Evolutionary conservation across 92 coral and sea anemone species (phyloP).

Genomic region (Porites evermanni): DNA sequence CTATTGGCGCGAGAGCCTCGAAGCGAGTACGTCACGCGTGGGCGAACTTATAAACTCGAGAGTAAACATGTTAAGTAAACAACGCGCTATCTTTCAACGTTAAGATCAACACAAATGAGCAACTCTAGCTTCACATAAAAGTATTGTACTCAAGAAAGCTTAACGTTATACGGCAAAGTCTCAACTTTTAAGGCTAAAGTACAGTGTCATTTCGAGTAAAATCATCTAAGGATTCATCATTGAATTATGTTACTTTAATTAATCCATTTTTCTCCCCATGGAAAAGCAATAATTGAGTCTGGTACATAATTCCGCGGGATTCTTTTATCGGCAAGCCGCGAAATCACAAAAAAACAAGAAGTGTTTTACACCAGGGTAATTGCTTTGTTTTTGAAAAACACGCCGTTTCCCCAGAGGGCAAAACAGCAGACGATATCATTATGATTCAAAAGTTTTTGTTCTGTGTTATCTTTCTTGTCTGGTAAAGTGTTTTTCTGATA

Average conservation of each 20-base stretch:
- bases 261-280: constrained; percentile 5
- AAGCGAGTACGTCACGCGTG: constrained; percentile 4
- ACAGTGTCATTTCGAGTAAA: not conserved
- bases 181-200: no score
- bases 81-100: not conserved
- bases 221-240: not conserved
- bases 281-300: not conserved
- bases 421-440: not conserved
- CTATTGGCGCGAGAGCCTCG: not conserved
- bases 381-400: constrained; percentile 21
- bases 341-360: not conserved
- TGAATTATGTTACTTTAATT: not conserved
- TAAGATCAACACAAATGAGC: not conserved
- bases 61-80: not conserved
- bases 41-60: not conserved
- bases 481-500: not conserved
- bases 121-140: no score
- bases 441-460: not conserved
- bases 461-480: not conserved
- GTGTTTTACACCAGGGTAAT: not conserved
- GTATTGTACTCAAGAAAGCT: no score
- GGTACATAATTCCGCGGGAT: not conserved
- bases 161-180: no score
- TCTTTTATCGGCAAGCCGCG: constrained; percentile 8
- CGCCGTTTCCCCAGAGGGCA: constrained; percentile 19